phyloP scores from a whole-genome alignment of 2,797 vertebrate genomes.

The Malurus leucopterus region DNA sequence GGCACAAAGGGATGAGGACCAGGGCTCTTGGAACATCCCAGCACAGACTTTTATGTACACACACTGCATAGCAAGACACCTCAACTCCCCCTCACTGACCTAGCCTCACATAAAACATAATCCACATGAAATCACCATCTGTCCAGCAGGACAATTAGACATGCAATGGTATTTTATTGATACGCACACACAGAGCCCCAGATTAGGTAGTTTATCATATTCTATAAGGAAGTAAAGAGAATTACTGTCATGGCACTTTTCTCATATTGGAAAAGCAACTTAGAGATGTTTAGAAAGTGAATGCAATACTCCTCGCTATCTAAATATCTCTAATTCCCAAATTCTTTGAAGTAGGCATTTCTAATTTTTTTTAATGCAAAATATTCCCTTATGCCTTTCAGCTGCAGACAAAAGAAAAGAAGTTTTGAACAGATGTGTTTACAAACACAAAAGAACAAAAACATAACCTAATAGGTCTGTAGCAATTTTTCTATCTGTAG shows the following conservation, averaged over 20 bases:
- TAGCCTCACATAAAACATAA: background rate
- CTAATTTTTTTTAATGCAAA: background rate
- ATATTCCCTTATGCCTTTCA: background rate
- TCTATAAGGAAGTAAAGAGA: background rate
- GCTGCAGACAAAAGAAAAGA: background rate
- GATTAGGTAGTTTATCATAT: background rate
- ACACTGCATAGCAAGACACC: background rate
- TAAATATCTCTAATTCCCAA: background rate
- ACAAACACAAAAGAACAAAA: constrained; percentile 6
- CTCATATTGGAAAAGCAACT: background rate
- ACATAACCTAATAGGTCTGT: background rate
- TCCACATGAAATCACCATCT: background rate
- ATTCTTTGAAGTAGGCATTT: background rate
- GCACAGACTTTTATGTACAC: background rate
- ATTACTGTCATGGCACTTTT: background rate
- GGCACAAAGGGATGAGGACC: background rate
- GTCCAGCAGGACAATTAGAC: background rate
- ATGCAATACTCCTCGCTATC: background rate
- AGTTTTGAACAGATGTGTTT: constrained; percentile 10
- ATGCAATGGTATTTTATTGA: background rate
- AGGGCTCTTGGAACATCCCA: background rate
- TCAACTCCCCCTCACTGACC: background rate
- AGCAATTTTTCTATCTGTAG: background rate
- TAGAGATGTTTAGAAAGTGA: background rate
- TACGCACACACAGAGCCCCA: background rate